Evolutionary conservation across 2,113 vertebrate species (phyloP), one percentile per base, ranked within the genome.

Genomic region (Mirounga angustirostris): DNA sequence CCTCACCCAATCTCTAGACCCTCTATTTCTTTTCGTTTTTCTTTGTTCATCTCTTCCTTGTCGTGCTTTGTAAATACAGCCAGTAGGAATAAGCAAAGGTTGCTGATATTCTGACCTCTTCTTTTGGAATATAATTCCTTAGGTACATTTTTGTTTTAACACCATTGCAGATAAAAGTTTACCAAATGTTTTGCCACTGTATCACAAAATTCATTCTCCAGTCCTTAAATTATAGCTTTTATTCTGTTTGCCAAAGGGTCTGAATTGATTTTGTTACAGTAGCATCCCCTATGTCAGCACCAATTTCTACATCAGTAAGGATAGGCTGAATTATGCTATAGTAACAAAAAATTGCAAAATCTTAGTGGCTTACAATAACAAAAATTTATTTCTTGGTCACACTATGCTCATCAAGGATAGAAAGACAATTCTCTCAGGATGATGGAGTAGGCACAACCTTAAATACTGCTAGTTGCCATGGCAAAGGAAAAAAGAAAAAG

Each of bases 331-430:
- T 90, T 74, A 58, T 33, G 21, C 19, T 43, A 10, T 0, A 56
- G 12, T 43, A 79, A 63, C 28, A 59, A 84, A 91, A 92, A 71
- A 54, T 3, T 36, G 73, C 61, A 89, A 79, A 82, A 59, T 65
- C 6, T 65, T 76, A 36, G 22, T 87, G 30, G 16, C 9, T 91
- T 52, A 65, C 15, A 19, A 65, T n/a, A 83, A 36, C 4, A 74
- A 67, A 89, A 79, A 79, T 13, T 4, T 76, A 73, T 80, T 94
- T 96, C 26, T 92, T 82, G 24, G 26, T 81, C 26, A 54, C 2
- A 33, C 2, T 82, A 14, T 59, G 24, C 1, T 63, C 71, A 67
- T 30, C 15, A 61, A 93, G 84, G 33, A 36, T 9, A 4, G 78
- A 26, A 9, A 73, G 18, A 79, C 40, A 95, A 33, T 40, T 74